Evolutionary conservation across 2,888 invertebrate species (phyloP).

Genomic region (Deilephila elpenor): DNA sequence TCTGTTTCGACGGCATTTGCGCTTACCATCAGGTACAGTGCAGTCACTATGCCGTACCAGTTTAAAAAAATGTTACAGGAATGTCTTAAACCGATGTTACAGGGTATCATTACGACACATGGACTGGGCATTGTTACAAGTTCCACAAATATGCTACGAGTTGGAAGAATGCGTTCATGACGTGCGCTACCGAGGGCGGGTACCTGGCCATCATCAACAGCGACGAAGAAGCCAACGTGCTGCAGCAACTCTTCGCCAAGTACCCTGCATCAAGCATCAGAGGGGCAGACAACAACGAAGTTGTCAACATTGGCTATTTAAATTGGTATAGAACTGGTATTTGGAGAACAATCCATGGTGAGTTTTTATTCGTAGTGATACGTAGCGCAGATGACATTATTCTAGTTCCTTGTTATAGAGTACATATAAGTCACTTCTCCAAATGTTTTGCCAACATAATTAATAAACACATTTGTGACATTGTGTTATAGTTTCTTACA

Average conservation of each 20-base stretch:
- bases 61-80: background rate
- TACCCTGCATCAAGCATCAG: background rate
- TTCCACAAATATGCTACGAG: background rate
- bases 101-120: background rate
- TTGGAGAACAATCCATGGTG: slow-evolving; percentile 12
- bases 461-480: too few relatives aligned
- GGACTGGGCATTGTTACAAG: slow-evolving; percentile 10
- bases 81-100: background rate
- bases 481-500: too few relatives aligned
- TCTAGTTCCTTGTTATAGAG: too few relatives aligned
- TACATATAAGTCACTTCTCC: too few relatives aligned
- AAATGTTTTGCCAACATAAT: too few relatives aligned
- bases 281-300: background rate
- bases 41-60: too few relatives aligned
- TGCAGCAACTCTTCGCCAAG: background rate
- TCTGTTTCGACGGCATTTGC: too few relatives aligned
- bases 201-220: slow-evolving; percentile 16
- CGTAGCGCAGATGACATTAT: too few relatives aligned
- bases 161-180: background rate
- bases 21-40: too few relatives aligned
- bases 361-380: background rate
- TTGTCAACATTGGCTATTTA: background rate
- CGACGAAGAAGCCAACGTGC: background rate
- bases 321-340: background rate
- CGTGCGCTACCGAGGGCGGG: background rate